These are phyloP conservation scores for Ramazzottius varieornatus DNA, from an alignment of 2,888 invertebrate genomes.

Conservation along the genomic window DNA sequence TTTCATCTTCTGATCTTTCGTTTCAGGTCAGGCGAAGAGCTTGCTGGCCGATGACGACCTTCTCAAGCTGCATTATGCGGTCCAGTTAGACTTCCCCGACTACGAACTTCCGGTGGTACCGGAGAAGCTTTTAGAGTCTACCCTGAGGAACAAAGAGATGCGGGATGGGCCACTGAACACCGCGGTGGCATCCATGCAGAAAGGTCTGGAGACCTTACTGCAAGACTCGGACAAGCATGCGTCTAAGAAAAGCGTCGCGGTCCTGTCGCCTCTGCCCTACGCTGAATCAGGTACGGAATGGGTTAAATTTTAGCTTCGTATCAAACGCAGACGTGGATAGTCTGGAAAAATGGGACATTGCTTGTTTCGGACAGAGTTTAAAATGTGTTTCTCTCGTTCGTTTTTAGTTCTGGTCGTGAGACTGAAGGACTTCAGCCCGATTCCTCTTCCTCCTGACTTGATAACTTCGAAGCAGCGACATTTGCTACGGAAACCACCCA, in stretches of 20 bases:
- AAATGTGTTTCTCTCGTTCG: not conserved
- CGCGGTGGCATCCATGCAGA: not conserved
- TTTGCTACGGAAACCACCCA: not conserved
- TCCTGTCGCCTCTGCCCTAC: not conserved
- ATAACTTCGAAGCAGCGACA: not conserved
- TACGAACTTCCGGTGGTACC: not conserved
- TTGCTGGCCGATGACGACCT: not conserved
- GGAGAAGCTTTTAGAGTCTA: not conserved
- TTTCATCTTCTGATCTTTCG: not conserved
- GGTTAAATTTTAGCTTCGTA: not conserved
- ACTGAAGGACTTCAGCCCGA: not conserved
- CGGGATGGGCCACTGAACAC: not conserved
- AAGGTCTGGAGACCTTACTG: not conserved
- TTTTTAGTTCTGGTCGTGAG: not conserved
- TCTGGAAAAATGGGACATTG: no score
- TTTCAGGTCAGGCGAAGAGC: not conserved
- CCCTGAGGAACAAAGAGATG: not conserved
- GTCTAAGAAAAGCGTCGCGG: not conserved
- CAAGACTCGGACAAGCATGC: not conserved
- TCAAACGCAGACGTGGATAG: no score
- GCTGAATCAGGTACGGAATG: not conserved
- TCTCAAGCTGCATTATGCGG: not conserved
- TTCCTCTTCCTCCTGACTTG: not conserved
- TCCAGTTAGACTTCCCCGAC: not conserved
- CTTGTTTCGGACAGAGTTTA: not conserved